Evolutionary conservation across 1,140 invertebrate genomes (phyloP), one percentile per base, ranked within the genome.

Genomic region (Thrips palmi): DNA sequence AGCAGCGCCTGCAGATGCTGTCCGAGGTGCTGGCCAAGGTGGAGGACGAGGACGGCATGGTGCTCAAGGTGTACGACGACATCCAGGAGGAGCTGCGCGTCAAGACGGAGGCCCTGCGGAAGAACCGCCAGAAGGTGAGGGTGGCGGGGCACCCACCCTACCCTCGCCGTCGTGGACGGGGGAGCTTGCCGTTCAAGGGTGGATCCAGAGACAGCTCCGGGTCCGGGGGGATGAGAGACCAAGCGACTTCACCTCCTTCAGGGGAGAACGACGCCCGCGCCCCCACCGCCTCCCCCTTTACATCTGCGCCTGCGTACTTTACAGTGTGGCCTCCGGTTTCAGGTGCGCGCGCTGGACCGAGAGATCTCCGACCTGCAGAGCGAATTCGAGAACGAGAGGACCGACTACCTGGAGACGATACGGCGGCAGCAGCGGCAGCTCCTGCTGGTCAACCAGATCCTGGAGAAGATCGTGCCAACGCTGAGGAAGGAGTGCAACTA

Each of bases 381-480:
- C 27, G 83, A 88, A 60, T 88, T 88, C 58, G 78, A 88, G 58
- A 63, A 70, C 37, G 83, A 88, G 50, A 55, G 83, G 8, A 71
- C 78, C 2, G 83, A 88, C 52, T 87, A 87, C 50, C 57, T 88
- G 29, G 84, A 88, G 52, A 81, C 82, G 2, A 84, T 88, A 28
- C 56, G 83, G 14, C 66, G 70, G 51, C 76, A 84, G 50, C 75
- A 84, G 31, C 68, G 71, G 47, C 71, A 80, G 46, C 49, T 77
- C 3, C 73, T 77, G 53, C 62, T 86, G 8, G 56, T 77, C 20
- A 63, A 70, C 31, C 70, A 73, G 51, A 68, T 88, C 15, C 44
- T 81, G 2, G 72, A 77, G 3, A 76, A 73, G 55, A 62, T 83
- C 7, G 64, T 77, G 21, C 73, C 77, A 1, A 71, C 68, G 35